Conservation (phyloP, 2,797 vertebrate species). For the Hybognathus amarus region DNA sequence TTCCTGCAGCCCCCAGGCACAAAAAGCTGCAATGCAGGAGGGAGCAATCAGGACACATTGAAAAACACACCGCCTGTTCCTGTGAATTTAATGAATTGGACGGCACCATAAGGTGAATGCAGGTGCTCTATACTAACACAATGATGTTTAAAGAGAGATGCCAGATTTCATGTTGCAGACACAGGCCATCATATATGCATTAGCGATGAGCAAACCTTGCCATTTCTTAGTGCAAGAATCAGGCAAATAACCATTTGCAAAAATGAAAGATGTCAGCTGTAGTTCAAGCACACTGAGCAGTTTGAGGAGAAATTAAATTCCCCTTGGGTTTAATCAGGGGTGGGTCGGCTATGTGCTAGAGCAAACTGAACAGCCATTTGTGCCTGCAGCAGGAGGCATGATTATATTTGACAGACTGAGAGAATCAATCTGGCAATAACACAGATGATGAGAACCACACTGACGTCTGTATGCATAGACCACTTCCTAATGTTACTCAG, state of each 20-base stretch:
- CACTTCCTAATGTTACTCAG: not conserved
- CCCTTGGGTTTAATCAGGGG: conserved; percentile 41
- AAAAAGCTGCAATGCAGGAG: conserved; percentile 36
- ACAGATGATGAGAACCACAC: conserved; percentile 14
- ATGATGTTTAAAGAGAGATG: not conserved
- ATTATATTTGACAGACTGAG: conserved; percentile 35
- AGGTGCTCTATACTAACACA: conserved; percentile 40
- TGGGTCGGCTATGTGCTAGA: conserved; percentile 13
- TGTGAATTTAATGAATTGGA: conserved; percentile 38
- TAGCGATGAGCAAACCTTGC: not conserved
- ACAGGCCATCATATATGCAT: not conserved
- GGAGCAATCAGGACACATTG: conserved; percentile 38
- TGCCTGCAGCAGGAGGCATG: conserved; percentile 29
- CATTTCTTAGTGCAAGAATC: not conserved
- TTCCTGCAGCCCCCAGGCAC: conserved; percentile 37
- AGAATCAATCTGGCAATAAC: conserved; percentile 39
- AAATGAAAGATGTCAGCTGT: conserved; percentile 15
- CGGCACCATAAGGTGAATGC: conserved; percentile 41
- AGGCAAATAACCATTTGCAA: conserved; percentile 16
- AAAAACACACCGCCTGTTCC: conserved; percentile 24
- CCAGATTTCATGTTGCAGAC: conserved; percentile 7
- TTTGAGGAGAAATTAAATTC: conserved; percentile 35
- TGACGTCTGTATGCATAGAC: not conserved
- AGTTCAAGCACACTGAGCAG: conserved; percentile 36
- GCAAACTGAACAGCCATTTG: conserved; percentile 38